These are phyloP conservation scores for Rhinichthys klamathensis DNA, from an alignment of 2,113 vertebrate genomes.

Conservation along the genomic window DNA sequence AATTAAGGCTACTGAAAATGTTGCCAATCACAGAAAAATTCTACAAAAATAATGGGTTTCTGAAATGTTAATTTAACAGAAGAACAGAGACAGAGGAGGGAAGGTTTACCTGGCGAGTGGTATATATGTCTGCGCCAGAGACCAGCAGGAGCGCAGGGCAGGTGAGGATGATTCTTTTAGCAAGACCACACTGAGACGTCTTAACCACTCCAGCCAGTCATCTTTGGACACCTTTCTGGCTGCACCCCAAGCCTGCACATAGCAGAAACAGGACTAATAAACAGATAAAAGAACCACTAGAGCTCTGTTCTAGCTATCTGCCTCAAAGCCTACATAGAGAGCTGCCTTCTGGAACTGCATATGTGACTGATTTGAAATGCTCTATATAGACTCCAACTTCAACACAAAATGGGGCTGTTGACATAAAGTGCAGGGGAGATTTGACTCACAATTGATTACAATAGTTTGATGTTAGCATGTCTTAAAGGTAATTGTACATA, in stretches of 20 bases:
- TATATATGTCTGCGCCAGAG: constrained; percentile 96
- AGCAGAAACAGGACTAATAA: neutral
- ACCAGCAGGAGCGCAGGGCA: constrained; percentile 95
- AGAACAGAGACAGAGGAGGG: neutral
- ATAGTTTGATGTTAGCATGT: no score
- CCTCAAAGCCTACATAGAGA: neutral
- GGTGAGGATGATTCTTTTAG: constrained; percentile 97
- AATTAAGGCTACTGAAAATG: neutral
- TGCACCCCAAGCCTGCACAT: constrained; percentile 92
- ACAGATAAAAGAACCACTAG: neutral
- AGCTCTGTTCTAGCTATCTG: neutral
- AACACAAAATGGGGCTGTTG: no score
- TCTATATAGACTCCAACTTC: no score
- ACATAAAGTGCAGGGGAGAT: no score
- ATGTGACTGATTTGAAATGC: no score
- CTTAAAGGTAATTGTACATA: no score
- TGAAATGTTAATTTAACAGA: neutral
- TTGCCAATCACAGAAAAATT: neutral
- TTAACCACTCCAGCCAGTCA: constrained; percentile 97
- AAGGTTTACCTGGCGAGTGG: constrained; percentile 90
- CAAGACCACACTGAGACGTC: constrained; percentile 91
- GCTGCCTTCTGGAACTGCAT: neutral
- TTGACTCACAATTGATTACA: no score
- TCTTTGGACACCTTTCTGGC: constrained; percentile 98
- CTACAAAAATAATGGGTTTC: neutral